Evolutionary conservation across 1,140 invertebrate species (phyloP), one percentile per base, ranked within the genome.

Genomic region (Aphelinus certus): DNA sequence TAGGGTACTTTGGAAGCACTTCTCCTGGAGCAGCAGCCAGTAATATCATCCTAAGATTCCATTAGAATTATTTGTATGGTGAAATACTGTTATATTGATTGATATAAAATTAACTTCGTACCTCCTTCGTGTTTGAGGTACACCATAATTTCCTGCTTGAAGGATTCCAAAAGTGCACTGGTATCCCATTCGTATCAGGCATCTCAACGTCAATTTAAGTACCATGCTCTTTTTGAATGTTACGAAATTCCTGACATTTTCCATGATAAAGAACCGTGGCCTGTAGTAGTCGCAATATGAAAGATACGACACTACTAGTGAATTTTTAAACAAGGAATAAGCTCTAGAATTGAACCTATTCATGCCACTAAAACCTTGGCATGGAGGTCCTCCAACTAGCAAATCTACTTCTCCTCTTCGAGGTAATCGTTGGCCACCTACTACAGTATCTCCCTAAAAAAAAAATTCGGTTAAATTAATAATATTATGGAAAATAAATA

Each of bases 341-440:
- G 96, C 93, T n/a, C 94, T 86, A 0, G 91, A 93, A 86, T 95
- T 96, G 83, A 97, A 97, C 42, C 95, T 88, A 87, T 97, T 97
- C 94, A 97, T 96, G 46, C 94, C 94, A 76, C 93, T 95, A 84
- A 96, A 97, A 0, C 95, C 95, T 87, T 97, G 96, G 84, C 95
- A 97, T 1, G 95, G 95, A n/a, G 95, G 95, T 3, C 95, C 95
- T 55, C 95, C 96, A 83, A 94, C 95, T 2, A 97, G 82, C 56
- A 97, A 82, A 79, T 97, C 95, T 1, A 97, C 95, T 73, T 96
- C 94, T 4, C 95, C 94, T 82, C 92, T 93, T 81, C 90, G 84
- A 1, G 96, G 95, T 55, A 96, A 86, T 7, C 85, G 88, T 82
- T 94, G 91, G 3, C 92, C 92, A 60, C 88, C 88, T 2, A 83